Evolutionary conservation across 2,797 vertebrate genomes (phyloP).

Genomic region (Enteromius trimaculatus): DNA sequence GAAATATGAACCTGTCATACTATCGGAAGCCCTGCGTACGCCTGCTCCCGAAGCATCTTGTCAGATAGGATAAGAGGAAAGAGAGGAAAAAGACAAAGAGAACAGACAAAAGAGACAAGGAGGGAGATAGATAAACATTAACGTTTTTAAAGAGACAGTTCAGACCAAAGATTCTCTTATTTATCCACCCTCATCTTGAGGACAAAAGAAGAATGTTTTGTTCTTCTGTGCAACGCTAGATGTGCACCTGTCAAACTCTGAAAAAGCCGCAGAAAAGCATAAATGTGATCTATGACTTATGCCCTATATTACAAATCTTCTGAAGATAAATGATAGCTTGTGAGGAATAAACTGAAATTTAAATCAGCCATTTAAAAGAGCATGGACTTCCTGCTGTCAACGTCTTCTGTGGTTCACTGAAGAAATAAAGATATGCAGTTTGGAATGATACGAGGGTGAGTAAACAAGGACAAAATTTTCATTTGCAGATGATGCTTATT

Average conservation of each 20-base stretch:
- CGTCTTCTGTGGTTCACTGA: not conserved
- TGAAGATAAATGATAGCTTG: not conserved
- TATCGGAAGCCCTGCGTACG: constrained; percentile 1
- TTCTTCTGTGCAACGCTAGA: not conserved
- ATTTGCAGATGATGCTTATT: not conserved
- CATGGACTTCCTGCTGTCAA: not conserved
- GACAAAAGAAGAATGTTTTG: not conserved
- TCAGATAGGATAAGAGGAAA: constrained; percentile 33
- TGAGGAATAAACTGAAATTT: not conserved
- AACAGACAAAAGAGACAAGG: not conserved
- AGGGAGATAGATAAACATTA: constrained; percentile 9
- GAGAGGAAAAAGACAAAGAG: constrained; percentile 20
- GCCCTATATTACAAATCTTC: too few relatives aligned
- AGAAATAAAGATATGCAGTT: not conserved
- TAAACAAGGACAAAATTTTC: not conserved
- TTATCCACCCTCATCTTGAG: not conserved
- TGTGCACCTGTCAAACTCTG: not conserved
- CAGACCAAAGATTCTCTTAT: not conserved
- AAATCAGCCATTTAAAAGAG: constrained; percentile 2
- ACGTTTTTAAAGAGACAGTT: not conserved
- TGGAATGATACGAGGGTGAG: not conserved
- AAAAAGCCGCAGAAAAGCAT: not conserved
- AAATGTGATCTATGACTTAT: not conserved
- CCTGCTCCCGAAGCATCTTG: not conserved
- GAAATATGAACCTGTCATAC: constrained; percentile 44